Conservation (phyloP, 2,888 invertebrate genomes). For the Lithophane semibrunnea region DNA sequence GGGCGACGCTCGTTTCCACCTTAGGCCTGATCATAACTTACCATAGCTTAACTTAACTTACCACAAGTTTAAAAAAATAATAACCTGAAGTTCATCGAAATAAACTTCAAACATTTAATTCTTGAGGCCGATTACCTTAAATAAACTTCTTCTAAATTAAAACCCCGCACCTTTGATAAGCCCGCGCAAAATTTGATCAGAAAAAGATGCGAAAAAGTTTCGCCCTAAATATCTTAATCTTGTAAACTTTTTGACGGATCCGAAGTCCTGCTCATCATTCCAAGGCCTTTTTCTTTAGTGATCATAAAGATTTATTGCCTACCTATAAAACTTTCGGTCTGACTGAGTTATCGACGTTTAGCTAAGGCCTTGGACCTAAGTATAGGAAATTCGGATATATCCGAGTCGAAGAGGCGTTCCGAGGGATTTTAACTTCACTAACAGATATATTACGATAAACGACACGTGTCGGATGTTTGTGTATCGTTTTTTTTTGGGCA, state of each 20-base stretch:
- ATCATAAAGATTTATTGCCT: conserved; percentile 63
- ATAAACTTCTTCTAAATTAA: conserved; percentile 33
- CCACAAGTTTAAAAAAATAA: background rate
- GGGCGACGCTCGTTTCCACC: too few species aligned
- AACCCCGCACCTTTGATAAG: conserved; percentile 31
- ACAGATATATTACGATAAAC: conserved; percentile 29
- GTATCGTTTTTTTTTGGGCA: background rate
- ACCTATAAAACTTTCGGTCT: conserved; percentile 61
- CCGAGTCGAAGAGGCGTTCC: conserved; percentile 15
- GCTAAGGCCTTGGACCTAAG: conserved; percentile 44
- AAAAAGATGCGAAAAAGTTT: conserved; percentile 44
- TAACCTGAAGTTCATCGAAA: background rate
- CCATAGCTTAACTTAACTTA: too few species aligned
- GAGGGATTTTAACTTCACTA: conserved; percentile 31
- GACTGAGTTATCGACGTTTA: conserved; percentile 57
- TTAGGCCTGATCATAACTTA: too few species aligned
- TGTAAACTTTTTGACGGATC: conserved; percentile 53
- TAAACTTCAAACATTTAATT: conserved; percentile 3
- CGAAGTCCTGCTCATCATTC: conserved; percentile 41
- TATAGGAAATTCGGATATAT: conserved; percentile 43
- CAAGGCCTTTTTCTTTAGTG: conserved; percentile 50
- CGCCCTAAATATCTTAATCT: conserved; percentile 50
- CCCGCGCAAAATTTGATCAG: conserved; percentile 5
- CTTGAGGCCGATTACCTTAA: conserved; percentile 2
- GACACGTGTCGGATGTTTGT: conserved; percentile 12